Evolutionary conservation across 2,797 vertebrate genomes (phyloP).

Genomic region (Typhlichthys subterraneus): DNA sequence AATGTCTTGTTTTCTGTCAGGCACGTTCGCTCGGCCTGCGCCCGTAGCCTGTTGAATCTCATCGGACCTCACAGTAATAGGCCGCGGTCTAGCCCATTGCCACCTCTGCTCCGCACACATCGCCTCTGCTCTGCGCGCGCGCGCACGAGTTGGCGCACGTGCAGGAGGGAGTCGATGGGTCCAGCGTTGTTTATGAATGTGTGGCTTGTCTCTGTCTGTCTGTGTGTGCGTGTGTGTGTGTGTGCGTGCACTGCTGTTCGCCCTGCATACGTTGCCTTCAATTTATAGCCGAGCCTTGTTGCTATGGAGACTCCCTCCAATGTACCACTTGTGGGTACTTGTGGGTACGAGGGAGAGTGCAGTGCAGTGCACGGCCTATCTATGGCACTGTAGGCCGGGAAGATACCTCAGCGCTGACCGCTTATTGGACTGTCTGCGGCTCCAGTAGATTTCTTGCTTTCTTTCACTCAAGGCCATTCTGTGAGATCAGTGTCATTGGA

Average conservation of each 20-base stretch:
- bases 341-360: conserved; percentile 69
- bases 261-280: conserved; percentile 58
- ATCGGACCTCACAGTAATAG: conserved; percentile 63
- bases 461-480: conserved; percentile 11
- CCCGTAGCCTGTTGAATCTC: conserved; percentile 54
- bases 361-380: conserved; percentile 63
- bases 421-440: conserved; percentile 18
- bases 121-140: conserved; percentile 35
- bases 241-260: conserved; percentile 41
- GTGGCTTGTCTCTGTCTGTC: conserved; percentile 19
- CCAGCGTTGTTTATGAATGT: conserved; percentile 10
- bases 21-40: conserved; percentile 61
- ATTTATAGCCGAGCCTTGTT: conserved; percentile 76
- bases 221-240: conserved; percentile 22
- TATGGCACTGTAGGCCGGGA: conserved; percentile 45
- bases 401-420: conserved; percentile 45
- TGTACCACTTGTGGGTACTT: conserved; percentile 58
- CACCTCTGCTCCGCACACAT: conserved; percentile 42
- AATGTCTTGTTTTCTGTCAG: conserved; percentile 76
- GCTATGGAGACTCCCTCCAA: conserved; percentile 77
- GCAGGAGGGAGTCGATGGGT: not conserved
- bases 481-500: conserved; percentile 17
- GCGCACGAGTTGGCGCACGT: not conserved
- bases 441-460: conserved; percentile 41
- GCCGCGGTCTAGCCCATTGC: conserved; percentile 57